Evolutionary conservation across 92 coral and sea anemone species (phyloP), one percentile per base, ranked within the genome.

Genomic region (Scolanthus callimorphus): DNA sequence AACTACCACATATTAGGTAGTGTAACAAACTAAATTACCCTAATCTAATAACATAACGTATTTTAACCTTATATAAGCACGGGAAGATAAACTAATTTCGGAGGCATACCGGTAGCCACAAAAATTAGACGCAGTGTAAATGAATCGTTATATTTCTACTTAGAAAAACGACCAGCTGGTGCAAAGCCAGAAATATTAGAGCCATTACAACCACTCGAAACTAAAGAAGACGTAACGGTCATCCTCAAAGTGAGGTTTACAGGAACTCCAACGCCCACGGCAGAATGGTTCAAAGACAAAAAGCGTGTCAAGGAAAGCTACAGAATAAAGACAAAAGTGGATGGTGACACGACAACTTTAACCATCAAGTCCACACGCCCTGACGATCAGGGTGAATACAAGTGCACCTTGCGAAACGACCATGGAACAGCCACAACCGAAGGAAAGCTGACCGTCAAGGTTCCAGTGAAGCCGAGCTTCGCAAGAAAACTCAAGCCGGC

Each of bases 261-360:
- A 25, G 94, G 94, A 0, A 70, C 74, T 24, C 99, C 96, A 0
- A 63, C 83, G 4, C 96, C 99, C 37, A 66, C 70, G 12, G 61
- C 84, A 10, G 80, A 84, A 38, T 94, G 99, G 99, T 84, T 73
- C 58, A 82, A 81, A 44, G 83, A 83, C 48, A 90, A 79, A 12
- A 59, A 76, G 41, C 94, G 63, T 4, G 65, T 89, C 13, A 86
- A 81, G 52, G 96, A 81, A 38, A 81, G 48, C 30, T 65, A 89
- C 17, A 74, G 91, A 31, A 44, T 94, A 1, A 80, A 85, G 49
- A 30, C 76, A n/a, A 80, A 84, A 48, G 49, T 64, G 27, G 88
- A 83, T 23, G 75, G 74, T 11, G 74, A 75, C 20, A 62, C 77
- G 28, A 51, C 82, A 27, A 64, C 84, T 1, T 65, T 94, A 21